A percentile compares a stretch with the other conserved stretches of the same genome.
Conservation (phyloP, 2,113 vertebrate genomes). For the Rynchops niger region DNA sequence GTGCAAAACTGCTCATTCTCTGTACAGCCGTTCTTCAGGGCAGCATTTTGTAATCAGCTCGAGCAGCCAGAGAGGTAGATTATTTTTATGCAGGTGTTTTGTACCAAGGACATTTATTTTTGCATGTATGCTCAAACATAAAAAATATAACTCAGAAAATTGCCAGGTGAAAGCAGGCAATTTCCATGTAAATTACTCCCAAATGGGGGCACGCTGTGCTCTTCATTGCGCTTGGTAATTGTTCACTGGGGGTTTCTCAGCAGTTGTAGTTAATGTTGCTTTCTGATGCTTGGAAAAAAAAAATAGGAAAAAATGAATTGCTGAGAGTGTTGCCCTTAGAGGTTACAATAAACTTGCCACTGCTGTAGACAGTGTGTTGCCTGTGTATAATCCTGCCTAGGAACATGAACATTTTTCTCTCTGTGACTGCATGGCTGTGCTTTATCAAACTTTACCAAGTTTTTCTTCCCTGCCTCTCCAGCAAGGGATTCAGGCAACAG, state of each 20-base stretch:
- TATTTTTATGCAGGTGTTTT: constrained; percentile 41
- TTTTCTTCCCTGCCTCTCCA: background rate
- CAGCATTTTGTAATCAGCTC: background rate
- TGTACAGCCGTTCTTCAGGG: background rate
- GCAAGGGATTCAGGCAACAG: background rate
- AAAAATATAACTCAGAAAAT: constrained; percentile 25
- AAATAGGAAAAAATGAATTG: background rate
- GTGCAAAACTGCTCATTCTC: background rate
- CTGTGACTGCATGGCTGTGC: background rate
- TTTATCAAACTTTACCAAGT: background rate
- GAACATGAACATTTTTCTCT: background rate
- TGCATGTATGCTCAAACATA: constrained; percentile 10
- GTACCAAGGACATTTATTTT: constrained; percentile 26
- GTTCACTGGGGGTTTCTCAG: background rate
- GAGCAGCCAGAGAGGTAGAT: background rate
- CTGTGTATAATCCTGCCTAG: background rate
- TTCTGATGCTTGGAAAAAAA: background rate
- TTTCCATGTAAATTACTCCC: constrained; percentile 64
- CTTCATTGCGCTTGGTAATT: constrained; percentile 38
- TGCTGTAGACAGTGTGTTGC: background rate
- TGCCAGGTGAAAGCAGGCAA: constrained; percentile 50
- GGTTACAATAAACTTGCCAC: background rate
- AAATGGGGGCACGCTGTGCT: background rate
- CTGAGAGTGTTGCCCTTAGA: background rate
- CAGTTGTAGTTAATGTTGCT: constrained; percentile 21